These are phyloP conservation scores for Pelobates cultripes DNA, from an alignment of 2,797 vertebrate species.

Conservation along the genomic window DNA sequence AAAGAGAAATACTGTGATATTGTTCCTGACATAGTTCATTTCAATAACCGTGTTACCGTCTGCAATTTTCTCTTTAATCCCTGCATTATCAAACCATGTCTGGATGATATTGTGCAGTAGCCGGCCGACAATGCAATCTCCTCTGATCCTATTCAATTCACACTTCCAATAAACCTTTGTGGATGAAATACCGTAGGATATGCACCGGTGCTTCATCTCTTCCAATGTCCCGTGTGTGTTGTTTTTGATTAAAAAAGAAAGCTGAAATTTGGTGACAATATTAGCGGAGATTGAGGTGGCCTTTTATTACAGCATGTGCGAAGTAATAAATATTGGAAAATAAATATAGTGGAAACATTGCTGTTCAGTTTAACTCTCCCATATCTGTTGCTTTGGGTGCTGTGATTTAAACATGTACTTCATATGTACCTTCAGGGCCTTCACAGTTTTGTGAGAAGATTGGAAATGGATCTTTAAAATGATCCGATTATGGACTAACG, in stretches of 20 bases:
- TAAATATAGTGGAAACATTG: not conserved
- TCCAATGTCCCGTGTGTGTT: not conserved
- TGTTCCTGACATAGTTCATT: conserved; percentile 61
- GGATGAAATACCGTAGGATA: conserved; percentile 39
- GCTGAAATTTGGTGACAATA: conserved; percentile 26
- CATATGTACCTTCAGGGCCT: too few relatives aligned
- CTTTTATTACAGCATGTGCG: conserved; percentile 12
- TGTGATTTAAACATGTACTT: too few relatives aligned
- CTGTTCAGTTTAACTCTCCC: not conserved
- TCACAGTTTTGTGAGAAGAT: too few relatives aligned
- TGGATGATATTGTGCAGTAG: conserved; percentile 42
- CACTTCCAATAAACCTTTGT: conserved; percentile 37
- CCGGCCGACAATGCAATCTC: conserved; percentile 36
- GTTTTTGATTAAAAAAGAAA: conserved; percentile 31
- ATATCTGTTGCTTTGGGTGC: not conserved
- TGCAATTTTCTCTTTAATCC: conserved; percentile 62
- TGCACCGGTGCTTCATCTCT: conserved; percentile 30
- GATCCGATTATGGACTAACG: too few relatives aligned
- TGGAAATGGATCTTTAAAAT: too few relatives aligned
- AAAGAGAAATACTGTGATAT: conserved; percentile 39
- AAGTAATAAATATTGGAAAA: not conserved
- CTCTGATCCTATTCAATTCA: conserved; percentile 40
- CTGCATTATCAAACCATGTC: conserved; percentile 59
- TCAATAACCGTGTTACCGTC: conserved; percentile 62
- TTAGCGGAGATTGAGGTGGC: not conserved